Base-by-base conservation (phyloP, 2,888 invertebrate species). In the Tromatobia lineatoria region DNA sequence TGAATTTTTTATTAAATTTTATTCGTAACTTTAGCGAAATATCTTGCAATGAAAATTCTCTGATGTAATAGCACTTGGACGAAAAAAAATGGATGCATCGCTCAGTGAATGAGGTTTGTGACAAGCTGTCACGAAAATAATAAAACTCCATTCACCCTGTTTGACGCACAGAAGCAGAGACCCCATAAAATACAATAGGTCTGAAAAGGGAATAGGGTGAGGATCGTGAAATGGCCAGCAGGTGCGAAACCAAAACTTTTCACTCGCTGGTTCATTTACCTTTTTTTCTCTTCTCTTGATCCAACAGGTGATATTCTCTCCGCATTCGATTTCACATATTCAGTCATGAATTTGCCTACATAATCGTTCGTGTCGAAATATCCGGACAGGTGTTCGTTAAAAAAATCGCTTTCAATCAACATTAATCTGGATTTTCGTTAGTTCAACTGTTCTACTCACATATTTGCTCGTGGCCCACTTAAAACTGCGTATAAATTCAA, bases 211-310 rank as follows among this genome's bases (percentile, higher is more conserved):
- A 45, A 70, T 61, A 64, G 64, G 79, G 66, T 64, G 71, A 57
- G 61, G 61, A 61, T 25, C 64, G 50, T 34, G 20, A 11, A 29
- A 50, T 13, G 45, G 38, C 61, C 52, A 74, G 82, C 82, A 82
- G 82, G 82, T 82, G 82, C 69, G 47, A 67, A 45, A 67, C 45
- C 25, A 45, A 11, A 45, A 67, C 18, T 45, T 20, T 47, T 77
- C 23, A 57, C 25, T 64, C 18, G 29, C 66, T 23, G 29, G 50
- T 67, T 29, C 29, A n/a, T 57, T n/a, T 34, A n/a, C 20, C 15
- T 67, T 54, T 75, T 25, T 50, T 8, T 38, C 38, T 11, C 15
- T 59, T 25, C 42, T 61, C 38, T 47, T 15, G 20, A 23, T 38
- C 23, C 61, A 13, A 4, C 42, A 59, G 34, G 59, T 29, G 59